A percentile compares a stretch with the other conserved stretches of the same genome.
Evolutionary conservation across 64 coral and sea anemone species (phyloP).

Genomic region (Stylophora pistillata): DNA sequence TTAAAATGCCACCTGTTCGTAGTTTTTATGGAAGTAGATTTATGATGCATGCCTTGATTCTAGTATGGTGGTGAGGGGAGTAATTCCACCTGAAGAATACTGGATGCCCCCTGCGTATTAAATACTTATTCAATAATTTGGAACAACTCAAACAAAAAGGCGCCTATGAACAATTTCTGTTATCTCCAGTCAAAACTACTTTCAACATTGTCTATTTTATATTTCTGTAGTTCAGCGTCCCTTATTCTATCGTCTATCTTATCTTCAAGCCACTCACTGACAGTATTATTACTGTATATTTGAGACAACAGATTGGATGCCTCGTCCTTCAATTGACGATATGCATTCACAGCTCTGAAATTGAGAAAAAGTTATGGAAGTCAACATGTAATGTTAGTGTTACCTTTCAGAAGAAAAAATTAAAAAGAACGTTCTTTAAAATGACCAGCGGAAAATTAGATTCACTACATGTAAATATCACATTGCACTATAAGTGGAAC

Average conservation of each 20-base stretch:
- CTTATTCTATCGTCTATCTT: constrained; percentile 42
- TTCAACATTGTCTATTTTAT: constrained; percentile 16
- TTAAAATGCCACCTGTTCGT: no score
- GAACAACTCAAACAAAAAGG: neutral
- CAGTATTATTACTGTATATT: constrained; percentile 24
- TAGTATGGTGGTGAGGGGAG: no score
- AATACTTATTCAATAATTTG: neutral
- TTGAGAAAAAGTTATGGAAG: neutral
- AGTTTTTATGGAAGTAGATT: no score
- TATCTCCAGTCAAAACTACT: neutral
- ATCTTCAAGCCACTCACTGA: neutral
- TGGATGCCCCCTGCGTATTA: neutral
- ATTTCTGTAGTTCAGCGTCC: constrained; percentile 23
- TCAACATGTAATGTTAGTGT: no score
- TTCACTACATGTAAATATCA: no score
- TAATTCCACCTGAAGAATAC: no score
- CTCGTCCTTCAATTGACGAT: constrained; percentile 5
- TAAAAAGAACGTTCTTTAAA: no score
- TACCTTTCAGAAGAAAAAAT: no score
- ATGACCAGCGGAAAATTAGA: no score
- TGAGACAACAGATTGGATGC: neutral
- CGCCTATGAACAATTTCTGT: neutral
- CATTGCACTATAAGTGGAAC: no score
- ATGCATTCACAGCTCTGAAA: constrained; percentile 6
- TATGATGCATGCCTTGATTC: no score